Percentiles rank a stretch among this genome's conserved stretches.
phyloP scores from a whole-genome alignment of 2,113 vertebrate species.

The Suricata suricatta region DNA sequence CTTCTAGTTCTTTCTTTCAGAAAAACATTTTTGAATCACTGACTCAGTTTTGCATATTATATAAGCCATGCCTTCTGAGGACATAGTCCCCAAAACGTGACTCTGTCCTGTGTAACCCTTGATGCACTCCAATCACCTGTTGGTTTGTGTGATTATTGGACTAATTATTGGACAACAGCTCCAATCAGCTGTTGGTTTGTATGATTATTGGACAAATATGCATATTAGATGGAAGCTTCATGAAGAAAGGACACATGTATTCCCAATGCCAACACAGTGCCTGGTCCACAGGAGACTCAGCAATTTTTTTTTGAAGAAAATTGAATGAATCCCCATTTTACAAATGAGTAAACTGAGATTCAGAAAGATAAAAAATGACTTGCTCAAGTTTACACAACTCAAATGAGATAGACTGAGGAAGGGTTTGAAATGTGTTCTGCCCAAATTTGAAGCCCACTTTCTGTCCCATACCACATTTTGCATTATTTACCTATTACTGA shows the following conservation, averaged over 20 bases:
- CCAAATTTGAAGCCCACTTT: neutral
- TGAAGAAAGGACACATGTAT: neutral
- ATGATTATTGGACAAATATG: neutral
- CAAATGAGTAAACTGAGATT: neutral
- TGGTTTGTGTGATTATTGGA: neutral
- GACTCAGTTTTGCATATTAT: neutral
- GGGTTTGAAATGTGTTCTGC: neutral
- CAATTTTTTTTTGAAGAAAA: neutral
- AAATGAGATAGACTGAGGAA: neutral
- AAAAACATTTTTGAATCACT: neutral
- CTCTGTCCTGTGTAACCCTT: neutral
- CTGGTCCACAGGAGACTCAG: neutral
- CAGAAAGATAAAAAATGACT: neutral
- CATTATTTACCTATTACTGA: neutral
- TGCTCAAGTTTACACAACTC: neutral
- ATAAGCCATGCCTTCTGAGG: neutral
- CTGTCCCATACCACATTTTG: neutral
- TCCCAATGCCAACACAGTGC: neutral
- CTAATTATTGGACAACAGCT: too few relatives aligned
- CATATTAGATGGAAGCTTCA: neutral
- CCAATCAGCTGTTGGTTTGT: neutral
- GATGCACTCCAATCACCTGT: neutral
- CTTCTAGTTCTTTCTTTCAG: neutral
- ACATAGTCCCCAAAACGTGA: fast-evolving
- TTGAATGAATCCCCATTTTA: neutral